Evolutionary conservation across 2,888 invertebrate genomes (phyloP).

Genomic region (Sinodicranocentrus sp.): DNA sequence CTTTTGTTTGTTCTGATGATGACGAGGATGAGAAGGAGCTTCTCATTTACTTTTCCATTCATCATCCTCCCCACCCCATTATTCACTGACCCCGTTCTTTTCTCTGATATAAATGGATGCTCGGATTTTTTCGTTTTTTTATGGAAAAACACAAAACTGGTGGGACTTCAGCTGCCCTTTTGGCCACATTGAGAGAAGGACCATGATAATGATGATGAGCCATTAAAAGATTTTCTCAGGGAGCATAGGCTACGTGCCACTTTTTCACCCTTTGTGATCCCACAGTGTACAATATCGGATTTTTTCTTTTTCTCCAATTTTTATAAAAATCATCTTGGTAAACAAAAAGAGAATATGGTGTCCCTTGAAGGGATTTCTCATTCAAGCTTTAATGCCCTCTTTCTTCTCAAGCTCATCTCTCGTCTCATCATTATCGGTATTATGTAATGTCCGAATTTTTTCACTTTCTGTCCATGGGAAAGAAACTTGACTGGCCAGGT

Average conservation of each 20-base stretch:
- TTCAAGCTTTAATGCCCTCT: slow-evolving; percentile 50
- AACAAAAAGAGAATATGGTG: slow-evolving; percentile 47
- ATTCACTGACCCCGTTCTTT: slow-evolving; percentile 52
- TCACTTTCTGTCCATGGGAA: slow-evolving; percentile 53
- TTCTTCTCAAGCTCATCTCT: background rate
- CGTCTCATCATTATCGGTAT: background rate
- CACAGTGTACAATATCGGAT: slow-evolving; percentile 49
- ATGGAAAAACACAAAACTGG: slow-evolving; percentile 24
- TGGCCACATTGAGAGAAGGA: slow-evolving; percentile 53
- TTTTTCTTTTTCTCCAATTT: slow-evolving; percentile 38
- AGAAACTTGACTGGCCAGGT: slow-evolving; percentile 49
- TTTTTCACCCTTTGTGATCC: slow-evolving; percentile 40
- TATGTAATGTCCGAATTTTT: slow-evolving; percentile 54
- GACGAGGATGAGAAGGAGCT: background rate
- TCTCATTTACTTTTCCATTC: slow-evolving; percentile 41
- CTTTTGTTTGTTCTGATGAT: slow-evolving; percentile 3
- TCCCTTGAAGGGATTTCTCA: slow-evolving; percentile 43
- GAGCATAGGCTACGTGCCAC: slow-evolving; percentile 60
- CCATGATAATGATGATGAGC: background rate
- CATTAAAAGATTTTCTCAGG: slow-evolving; percentile 16
- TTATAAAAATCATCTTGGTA: slow-evolving; percentile 69
- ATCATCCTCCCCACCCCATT: slow-evolving; percentile 23
- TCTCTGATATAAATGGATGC: slow-evolving; percentile 46
- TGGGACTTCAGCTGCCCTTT: slow-evolving; percentile 75
- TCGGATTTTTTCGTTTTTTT: slow-evolving; percentile 38